Evolutionary conservation across 2,888 invertebrate genomes (phyloP), one percentile per base, ranked within the genome.

Genomic region (Branchipolynoe longqiensis): DNA sequence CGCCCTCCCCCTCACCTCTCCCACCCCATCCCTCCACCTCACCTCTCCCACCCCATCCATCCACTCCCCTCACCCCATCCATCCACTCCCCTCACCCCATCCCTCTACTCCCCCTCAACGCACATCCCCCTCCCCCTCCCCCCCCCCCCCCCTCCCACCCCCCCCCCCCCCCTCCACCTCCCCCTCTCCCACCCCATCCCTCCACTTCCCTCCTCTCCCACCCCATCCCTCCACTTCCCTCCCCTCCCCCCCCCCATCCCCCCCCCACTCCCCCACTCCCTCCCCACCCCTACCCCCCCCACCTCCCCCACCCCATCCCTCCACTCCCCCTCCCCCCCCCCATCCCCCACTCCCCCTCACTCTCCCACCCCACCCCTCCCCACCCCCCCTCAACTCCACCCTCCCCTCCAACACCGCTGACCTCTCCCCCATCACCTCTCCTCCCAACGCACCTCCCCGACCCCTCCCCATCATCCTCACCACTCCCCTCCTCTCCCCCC

Each of bases 151-250:
- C n/a, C n/a, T n/a, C n/a, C n/a, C n/a, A n/a, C n/a, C n/a, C n/a
- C n/a, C n/a, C n/a, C n/a, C n/a, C n/a, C n/a, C n/a, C n/a, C n/a
- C n/a, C 31, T 74, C 74, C 36, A n/a, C 33, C 74, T 74, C 31
- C 36, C 74, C 33, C 74, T n/a, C n/a, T 74, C 74, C 36, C 74
- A 28, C 74, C 74, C 33, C 12, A 14, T 36, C 36, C 31, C 36
- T 36, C n/a, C 8, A 31, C 8, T n/a, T n/a, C 36, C 41, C 8
- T n/a, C 36, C 41, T 74, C n/a, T n/a, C 36, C 74, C 36, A 22
- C 6, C 8, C 36, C 31, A 12, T 8, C n/a, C 41, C n/a, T 33
- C 36, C 41, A n/a, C n/a, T n/a, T 33, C 36, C n/a, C 36, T 36
- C n/a, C 12, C 36, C 8, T 40, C 41, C 36, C 74, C 36, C n/a